A percentile compares a stretch with the other conserved stretches of the same genome.
Evolutionary conservation across 1,140 invertebrate species (phyloP).

Genomic region (Streblospio benedicti): DNA sequence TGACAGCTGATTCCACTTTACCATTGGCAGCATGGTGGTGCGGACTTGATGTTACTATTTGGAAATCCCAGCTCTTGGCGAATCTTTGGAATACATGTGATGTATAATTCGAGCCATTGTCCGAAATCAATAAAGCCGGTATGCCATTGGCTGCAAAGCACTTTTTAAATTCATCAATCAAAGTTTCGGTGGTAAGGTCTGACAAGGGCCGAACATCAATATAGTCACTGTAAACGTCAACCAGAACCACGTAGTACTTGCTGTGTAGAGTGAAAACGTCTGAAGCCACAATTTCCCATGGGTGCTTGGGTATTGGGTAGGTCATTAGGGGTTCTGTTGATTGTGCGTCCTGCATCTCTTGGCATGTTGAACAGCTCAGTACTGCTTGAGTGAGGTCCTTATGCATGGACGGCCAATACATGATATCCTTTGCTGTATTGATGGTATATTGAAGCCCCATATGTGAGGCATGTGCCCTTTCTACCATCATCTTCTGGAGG

Average conservation of each 20-base stretch:
- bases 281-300: too few relatives aligned
- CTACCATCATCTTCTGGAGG: not conserved
- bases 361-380: not conserved
- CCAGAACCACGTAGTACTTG: too few relatives aligned
- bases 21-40: slow-evolving; percentile 21
- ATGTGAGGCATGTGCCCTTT: not conserved
- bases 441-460: not conserved
- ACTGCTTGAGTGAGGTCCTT: slow-evolving; percentile 17
- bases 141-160: too few relatives aligned
- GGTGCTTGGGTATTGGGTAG: too few relatives aligned
- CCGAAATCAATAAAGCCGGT: too few relatives aligned
- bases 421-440: too few relatives aligned
- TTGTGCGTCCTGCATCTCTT: not conserved
- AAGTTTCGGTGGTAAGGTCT: too few relatives aligned
- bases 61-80: slow-evolving; percentile 22
- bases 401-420: slow-evolving; percentile 25
- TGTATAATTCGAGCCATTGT: too few relatives aligned
- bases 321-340: slow-evolving; percentile 7
- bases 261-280: too few relatives aligned
- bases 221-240: too few relatives aligned
- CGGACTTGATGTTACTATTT: slow-evolving; percentile 21
- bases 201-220: too few relatives aligned
- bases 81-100: slow-evolving; percentile 22
- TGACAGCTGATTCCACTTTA: slow-evolving; percentile 25
- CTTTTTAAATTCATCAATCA: too few relatives aligned